These are phyloP conservation scores for Chelon labrosus DNA, from an alignment of 2,797 vertebrate genomes.

Conservation along the genomic window DNA sequence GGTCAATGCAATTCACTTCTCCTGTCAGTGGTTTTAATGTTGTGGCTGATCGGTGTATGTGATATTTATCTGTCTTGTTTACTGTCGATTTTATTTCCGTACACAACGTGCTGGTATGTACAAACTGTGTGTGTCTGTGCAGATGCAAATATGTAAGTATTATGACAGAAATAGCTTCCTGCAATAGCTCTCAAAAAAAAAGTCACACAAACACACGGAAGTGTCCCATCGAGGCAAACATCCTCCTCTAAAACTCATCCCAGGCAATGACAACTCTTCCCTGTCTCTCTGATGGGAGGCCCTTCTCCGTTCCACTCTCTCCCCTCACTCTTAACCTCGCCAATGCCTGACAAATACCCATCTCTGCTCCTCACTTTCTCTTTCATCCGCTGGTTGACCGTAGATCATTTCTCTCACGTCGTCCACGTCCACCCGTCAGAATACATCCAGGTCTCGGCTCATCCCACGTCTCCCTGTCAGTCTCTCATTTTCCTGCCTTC, in stretches of 20 bases:
- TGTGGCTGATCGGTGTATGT: too few relatives aligned
- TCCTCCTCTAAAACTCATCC: slow-evolving; percentile 24
- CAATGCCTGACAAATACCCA: slow-evolving; percentile 53
- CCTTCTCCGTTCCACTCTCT: slow-evolving; percentile 27
- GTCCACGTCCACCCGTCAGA: neutral
- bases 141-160: neutral
- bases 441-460: neutral
- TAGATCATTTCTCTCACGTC: slow-evolving; percentile 19
- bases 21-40: too few relatives aligned
- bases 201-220: neutral
- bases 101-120: neutral
- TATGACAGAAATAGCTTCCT: neutral
- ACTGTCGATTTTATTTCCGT: too few relatives aligned
- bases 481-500: slow-evolving; percentile 20
- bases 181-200: neutral
- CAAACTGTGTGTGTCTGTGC: neutral
- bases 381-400: slow-evolving; percentile 34
- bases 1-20: too few relatives aligned
- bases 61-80: too few relatives aligned
- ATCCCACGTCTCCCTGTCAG: slow-evolving; percentile 4
- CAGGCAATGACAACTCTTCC: slow-evolving; percentile 18
- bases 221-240: slow-evolving; percentile 15
- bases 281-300: slow-evolving; percentile 29
- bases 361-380: slow-evolving; percentile 40
- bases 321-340: slow-evolving; percentile 34